Conservation (phyloP, 1,140 invertebrate species). For the Thaumetopoea pityocampa region DNA sequence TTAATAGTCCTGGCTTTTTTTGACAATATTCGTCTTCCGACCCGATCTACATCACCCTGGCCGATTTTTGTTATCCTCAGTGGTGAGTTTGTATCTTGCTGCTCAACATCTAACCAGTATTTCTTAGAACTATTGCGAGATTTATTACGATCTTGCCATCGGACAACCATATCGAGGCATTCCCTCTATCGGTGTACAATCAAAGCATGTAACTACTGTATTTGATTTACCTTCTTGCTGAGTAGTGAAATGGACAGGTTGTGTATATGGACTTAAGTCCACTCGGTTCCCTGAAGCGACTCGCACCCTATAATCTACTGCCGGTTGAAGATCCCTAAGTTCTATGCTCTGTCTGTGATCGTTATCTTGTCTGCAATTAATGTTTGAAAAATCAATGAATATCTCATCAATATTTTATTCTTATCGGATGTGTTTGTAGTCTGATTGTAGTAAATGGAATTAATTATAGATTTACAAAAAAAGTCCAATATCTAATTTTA, state of each 20-base stretch:
- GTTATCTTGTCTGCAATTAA: constrained; percentile 52
- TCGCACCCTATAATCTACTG: constrained; percentile 56
- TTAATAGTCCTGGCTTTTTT: no score
- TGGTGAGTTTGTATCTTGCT: no score
- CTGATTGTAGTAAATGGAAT: no score
- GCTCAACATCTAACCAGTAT: no score
- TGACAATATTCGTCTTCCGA: no score
- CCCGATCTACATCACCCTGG: no score
- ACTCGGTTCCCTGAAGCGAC: constrained; percentile 63
- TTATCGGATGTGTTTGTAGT: no score
- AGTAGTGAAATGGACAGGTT: constrained; percentile 64
- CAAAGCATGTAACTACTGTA: background rate
- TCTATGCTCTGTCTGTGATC: constrained; percentile 58
- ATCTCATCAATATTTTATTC: no score
- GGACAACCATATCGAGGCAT: background rate
- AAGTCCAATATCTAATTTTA: background rate
- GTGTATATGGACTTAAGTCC: constrained; percentile 61
- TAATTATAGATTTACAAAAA: constrained; percentile 1
- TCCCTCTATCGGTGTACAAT: background rate
- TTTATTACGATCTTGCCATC: background rate
- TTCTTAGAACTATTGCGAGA: no score
- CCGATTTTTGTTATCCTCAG: no score
- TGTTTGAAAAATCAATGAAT: no score
- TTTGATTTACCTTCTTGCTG: constrained; percentile 58
- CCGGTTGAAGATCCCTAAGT: constrained; percentile 58